Percentiles rank a stretch among this genome's conserved stretches.
These are phyloP conservation scores for Zootoca vivipara DNA, from an alignment of 2,113 vertebrate genomes.

Conservation along the genomic window DNA sequence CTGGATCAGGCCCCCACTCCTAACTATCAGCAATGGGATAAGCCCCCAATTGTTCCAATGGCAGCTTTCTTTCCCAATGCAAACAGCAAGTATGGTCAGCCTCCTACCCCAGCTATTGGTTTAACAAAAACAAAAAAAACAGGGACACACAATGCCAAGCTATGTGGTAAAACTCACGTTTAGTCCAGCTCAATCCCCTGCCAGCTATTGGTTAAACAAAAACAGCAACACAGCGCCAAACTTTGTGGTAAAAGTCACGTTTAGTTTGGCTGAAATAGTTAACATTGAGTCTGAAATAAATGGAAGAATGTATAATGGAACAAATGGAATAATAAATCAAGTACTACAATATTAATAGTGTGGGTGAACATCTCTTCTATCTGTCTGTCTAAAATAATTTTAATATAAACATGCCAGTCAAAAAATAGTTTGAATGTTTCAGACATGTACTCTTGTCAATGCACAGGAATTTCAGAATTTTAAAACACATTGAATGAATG, in stretches of 20 bases:
- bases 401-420: background rate
- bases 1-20: too few species aligned
- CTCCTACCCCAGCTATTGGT: background rate
- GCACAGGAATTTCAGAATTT: background rate
- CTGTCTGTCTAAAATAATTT: background rate
- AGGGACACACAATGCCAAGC: background rate
- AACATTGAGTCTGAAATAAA: background rate
- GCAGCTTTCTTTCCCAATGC: background rate
- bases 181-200: background rate
- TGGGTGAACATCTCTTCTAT: background rate
- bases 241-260: background rate
- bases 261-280: background rate
- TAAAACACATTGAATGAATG: accelerated
- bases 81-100: background rate
- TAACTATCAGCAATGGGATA: too few species aligned
- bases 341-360: background rate
- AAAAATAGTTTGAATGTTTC: background rate
- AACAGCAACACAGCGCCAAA: background rate
- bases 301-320: background rate
- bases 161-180: background rate
- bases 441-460: background rate
- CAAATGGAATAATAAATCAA: background rate
- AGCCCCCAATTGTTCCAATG: background rate
- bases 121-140: background rate
- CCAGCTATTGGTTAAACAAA: background rate